These are phyloP conservation scores for Erebia ligea DNA, from an alignment of 2,888 invertebrate species.

Conservation along the genomic window DNA sequence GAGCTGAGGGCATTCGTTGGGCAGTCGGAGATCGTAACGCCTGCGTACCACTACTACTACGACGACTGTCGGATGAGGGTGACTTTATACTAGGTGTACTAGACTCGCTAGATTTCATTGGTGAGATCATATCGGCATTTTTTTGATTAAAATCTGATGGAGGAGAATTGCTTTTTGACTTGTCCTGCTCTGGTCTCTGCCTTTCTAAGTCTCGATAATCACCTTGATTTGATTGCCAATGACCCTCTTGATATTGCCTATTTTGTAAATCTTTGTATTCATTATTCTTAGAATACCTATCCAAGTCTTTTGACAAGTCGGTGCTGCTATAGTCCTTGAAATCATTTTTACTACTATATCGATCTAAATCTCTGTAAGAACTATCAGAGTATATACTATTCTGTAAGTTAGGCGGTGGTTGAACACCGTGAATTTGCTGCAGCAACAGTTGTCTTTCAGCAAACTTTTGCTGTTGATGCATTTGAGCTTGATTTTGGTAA, in stretches of 20 bases:
- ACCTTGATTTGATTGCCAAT: slow-evolving; percentile 70
- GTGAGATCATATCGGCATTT: slow-evolving; percentile 62
- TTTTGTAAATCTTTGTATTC: slow-evolving; percentile 70
- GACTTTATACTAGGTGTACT: slow-evolving; percentile 77
- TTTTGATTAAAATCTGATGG: slow-evolving; percentile 66
- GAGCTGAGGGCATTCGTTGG: slow-evolving; percentile 92
- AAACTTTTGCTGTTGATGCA: slow-evolving; percentile 86
- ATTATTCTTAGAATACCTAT: slow-evolving; percentile 68
- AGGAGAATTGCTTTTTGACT: slow-evolving; percentile 64
- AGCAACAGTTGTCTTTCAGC: slow-evolving; percentile 84
- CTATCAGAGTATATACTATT: slow-evolving; percentile 78
- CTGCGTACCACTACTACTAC: slow-evolving; percentile 81
- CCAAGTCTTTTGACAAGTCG: slow-evolving; percentile 71
- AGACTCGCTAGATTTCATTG: slow-evolving; percentile 78
- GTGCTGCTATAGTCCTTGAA: slow-evolving; percentile 71
- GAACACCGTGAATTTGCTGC: slow-evolving; percentile 84
- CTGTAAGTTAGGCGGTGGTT: slow-evolving; percentile 77
- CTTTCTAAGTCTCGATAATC: slow-evolving; percentile 67
- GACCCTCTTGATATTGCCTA: slow-evolving; percentile 67
- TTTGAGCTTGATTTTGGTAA: slow-evolving; percentile 85
- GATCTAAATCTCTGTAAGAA: slow-evolving; percentile 75
- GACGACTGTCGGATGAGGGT: slow-evolving; percentile 76
- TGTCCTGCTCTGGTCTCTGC: slow-evolving; percentile 63
- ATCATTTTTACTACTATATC: slow-evolving; percentile 74
- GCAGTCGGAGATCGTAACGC: slow-evolving; percentile 92